phyloP scores from a whole-genome alignment of 37 sponge, comb jelly and placozoan genomes.

The Dysidea cf. avara region DNA sequence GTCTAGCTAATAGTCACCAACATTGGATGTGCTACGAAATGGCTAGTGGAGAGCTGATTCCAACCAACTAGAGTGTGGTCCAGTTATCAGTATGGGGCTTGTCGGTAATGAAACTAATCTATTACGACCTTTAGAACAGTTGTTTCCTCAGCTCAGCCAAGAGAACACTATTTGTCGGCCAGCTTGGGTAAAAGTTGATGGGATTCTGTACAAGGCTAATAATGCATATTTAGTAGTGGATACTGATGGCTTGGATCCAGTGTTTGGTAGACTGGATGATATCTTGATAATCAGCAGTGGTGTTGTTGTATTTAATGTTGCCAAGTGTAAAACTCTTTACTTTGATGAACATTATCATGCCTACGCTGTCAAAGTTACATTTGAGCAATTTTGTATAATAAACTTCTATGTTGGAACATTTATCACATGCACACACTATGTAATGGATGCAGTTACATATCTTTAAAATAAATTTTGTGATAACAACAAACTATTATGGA shows the following conservation, averaged over 20 bases:
- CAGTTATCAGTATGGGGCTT: background rate
- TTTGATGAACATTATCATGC: slow-evolving; percentile 57
- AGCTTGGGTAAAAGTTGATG: slow-evolving; percentile 18
- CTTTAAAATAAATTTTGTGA: too few species aligned
- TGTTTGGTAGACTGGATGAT: slow-evolving; percentile 25
- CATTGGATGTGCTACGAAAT: slow-evolving; percentile 21
- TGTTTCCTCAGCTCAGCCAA: slow-evolving; percentile 5
- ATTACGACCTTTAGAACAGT: background rate
- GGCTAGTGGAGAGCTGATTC: background rate
- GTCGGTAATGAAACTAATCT: background rate
- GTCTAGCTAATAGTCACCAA: slow-evolving; percentile 31
- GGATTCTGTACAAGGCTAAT: slow-evolving; percentile 5
- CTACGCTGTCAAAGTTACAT: slow-evolving; percentile 6
- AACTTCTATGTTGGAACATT: too few species aligned
- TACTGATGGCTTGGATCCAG: slow-evolving; percentile 31
- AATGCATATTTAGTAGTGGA: slow-evolving; percentile 28
- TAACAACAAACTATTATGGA: too few species aligned
- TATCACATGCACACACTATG: too few species aligned
- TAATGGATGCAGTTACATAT: too few species aligned
- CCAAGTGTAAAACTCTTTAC: slow-evolving; percentile 3
- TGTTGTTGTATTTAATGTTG: background rate
- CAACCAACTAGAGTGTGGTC: slow-evolving; percentile 11
- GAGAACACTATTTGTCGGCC: slow-evolving; percentile 20
- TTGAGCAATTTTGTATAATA: slow-evolving; percentile 24
- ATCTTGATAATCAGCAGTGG: slow-evolving; percentile 9